A percentile compares a stretch with the other conserved stretches of the same genome.
Evolutionary conservation across 2,113 vertebrate species (phyloP).

Genomic region (Leucosticte australis): DNA sequence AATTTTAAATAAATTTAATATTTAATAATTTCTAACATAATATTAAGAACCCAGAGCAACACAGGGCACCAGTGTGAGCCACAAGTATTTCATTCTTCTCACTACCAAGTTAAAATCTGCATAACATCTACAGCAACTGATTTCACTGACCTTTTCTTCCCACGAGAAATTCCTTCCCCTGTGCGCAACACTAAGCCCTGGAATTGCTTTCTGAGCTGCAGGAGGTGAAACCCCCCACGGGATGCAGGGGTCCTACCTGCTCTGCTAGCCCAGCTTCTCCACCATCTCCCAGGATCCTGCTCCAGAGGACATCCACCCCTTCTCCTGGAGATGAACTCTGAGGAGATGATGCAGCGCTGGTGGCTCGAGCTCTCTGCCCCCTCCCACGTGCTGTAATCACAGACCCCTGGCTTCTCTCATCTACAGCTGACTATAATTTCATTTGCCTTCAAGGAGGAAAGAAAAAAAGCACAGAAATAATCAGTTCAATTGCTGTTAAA

Average conservation of each 20-base stretch:
- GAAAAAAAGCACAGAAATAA: neutral
- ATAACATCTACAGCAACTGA: neutral
- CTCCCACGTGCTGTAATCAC: neutral
- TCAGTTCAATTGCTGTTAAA: neutral
- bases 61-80: neutral
- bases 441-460: neutral
- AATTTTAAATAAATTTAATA: neutral
- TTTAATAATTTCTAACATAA: neutral
- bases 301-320: neutral
- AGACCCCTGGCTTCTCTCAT: neutral
- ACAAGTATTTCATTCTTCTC: neutral
- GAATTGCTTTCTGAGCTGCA: neutral
- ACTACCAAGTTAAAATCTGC: neutral
- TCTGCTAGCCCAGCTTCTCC: neutral
- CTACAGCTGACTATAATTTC: neutral
- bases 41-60: neutral
- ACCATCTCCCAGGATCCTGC: neutral
- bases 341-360: neutral
- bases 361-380: neutral
- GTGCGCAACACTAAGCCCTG: neutral
- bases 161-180: neutral
- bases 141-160: conserved; percentile 35
- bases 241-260: neutral
- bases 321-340: neutral
- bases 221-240: neutral